These are phyloP conservation scores for Pseudomyrmex dendroicus DNA, from an alignment of 1,140 invertebrate species.

Conservation along the genomic window DNA sequence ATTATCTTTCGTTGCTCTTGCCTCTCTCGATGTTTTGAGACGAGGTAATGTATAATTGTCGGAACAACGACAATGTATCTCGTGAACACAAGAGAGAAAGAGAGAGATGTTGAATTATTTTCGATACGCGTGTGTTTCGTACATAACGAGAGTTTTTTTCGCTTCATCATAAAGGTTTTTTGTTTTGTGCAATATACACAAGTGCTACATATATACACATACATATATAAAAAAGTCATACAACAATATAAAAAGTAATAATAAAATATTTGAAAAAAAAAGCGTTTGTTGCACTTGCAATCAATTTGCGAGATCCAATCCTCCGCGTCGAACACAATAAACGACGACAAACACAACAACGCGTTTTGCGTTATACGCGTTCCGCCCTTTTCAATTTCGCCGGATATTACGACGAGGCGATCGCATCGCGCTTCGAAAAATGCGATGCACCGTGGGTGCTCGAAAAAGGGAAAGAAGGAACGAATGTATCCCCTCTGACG, in stretches of 20 bases:
- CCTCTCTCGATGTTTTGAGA: not conserved
- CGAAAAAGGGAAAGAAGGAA: conserved; percentile 29
- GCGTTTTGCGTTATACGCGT: conserved; percentile 14
- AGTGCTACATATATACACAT: no score
- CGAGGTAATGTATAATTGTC: no score
- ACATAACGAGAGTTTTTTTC: no score
- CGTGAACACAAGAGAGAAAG: no score
- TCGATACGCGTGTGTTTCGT: no score
- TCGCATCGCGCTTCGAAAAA: conserved; percentile 50
- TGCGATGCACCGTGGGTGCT: conserved; percentile 30
- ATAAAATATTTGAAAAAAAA: conserved; percentile 20
- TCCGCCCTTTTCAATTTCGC: conserved; percentile 48
- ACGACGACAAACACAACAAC: conserved; percentile 47
- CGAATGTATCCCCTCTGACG: conserved; percentile 37
- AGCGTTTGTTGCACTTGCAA: conserved; percentile 21
- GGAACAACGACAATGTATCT: no score
- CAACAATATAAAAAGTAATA: not conserved
- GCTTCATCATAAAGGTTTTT: no score
- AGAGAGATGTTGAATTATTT: no score
- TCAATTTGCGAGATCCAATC: conserved; percentile 17
- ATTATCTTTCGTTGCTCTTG: not conserved
- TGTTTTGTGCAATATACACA: no score
- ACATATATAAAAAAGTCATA: not conserved
- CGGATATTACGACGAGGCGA: conserved; percentile 47
- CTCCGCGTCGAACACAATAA: conserved; percentile 21